Evolutionary conservation across 2,797 vertebrate genomes (phyloP).

Genomic region (Alectoris magna): DNA sequence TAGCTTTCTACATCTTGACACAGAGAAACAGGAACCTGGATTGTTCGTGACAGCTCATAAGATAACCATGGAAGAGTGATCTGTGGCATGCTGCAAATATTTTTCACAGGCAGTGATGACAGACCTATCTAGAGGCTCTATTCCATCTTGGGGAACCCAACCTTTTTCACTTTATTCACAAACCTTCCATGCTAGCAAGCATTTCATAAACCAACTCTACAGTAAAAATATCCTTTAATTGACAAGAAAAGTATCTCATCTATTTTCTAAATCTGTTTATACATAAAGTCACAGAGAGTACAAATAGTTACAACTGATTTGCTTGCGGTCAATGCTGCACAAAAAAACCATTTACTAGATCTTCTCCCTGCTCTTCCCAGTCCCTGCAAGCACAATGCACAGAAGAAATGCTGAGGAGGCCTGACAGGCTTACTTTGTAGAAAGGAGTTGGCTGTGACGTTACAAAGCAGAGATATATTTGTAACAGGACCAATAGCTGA

Average conservation of each 20-base stretch:
- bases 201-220: not conserved
- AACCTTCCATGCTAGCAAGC: not conserved
- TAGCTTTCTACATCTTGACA: not conserved
- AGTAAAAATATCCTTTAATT: not conserved
- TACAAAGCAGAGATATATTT: constrained; percentile 43
- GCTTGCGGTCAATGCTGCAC: not conserved
- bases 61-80: too few relatives aligned
- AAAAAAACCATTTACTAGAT: not conserved
- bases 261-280: not conserved
- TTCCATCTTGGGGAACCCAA: not conserved
- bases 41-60: not conserved
- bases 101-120: not conserved
- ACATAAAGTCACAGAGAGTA: not conserved
- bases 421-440: not conserved
- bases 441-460: not conserved
- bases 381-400: not conserved
- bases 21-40: not conserved
- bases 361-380: not conserved
- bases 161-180: not conserved
- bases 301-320: not conserved
- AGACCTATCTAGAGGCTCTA: not conserved
- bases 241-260: not conserved
- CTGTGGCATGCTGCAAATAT: not conserved
- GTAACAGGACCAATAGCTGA: constrained; percentile 32
- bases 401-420: not conserved